Evolutionary conservation across 92 coral and sea anemone species (phyloP).

Genomic region (Actinernus sp.): DNA sequence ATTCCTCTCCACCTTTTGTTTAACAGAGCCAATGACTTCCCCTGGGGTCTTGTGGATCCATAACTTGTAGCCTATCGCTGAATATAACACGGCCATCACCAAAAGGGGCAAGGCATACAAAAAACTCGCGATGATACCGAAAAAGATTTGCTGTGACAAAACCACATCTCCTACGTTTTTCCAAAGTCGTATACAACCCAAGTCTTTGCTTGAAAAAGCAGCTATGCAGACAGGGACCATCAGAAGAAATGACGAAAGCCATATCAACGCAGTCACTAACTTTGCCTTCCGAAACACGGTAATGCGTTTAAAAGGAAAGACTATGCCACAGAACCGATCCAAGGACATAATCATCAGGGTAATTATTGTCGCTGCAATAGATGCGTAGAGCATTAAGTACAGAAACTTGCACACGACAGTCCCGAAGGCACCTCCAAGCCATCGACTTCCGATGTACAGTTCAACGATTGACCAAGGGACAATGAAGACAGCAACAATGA

Average conservation of each 20-base stretch:
- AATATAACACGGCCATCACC: not conserved
- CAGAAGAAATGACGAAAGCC: not conserved
- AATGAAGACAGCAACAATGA: constrained; percentile 13
- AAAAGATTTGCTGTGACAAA: not conserved
- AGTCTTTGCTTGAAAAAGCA: no score
- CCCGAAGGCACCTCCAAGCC: not conserved
- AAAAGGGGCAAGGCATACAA: not conserved
- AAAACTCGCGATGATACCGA: not conserved
- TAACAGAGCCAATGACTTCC: not conserved
- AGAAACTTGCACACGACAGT: not conserved
- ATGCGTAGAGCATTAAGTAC: not conserved
- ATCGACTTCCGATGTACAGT: not conserved
- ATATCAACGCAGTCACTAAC: not conserved
- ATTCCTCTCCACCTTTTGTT: not conserved
- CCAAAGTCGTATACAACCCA: not conserved
- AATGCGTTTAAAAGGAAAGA: not conserved
- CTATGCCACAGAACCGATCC: not conserved
- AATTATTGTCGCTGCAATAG: not conserved
- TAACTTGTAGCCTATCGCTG: not conserved
- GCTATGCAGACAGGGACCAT: not conserved
- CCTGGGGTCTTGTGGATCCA: constrained; percentile 2
- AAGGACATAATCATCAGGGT: not conserved
- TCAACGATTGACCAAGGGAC: not conserved
- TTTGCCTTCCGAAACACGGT: not conserved
- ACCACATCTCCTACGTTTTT: not conserved